Evolutionary conservation across 2,113 vertebrate genomes (phyloP).

Genomic region (Barbus barbus): DNA sequence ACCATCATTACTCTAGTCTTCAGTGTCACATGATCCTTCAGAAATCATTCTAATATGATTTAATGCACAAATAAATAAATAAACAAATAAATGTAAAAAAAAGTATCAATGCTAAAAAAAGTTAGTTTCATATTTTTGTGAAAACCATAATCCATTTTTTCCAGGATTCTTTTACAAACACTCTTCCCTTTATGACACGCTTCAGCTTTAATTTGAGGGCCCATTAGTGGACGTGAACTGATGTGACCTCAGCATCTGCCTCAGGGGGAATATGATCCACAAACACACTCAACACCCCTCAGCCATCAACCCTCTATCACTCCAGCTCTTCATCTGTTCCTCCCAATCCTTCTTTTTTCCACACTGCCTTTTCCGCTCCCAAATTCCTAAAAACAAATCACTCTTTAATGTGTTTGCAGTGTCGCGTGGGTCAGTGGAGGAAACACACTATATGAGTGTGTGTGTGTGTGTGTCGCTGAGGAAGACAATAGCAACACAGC

Average conservation of each 20-base stretch:
- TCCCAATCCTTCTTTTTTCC: background rate
- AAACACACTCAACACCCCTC: background rate
- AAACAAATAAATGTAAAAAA: too few species aligned
- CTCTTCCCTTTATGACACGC: background rate
- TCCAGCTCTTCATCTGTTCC: too few species aligned
- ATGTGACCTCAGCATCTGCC: background rate
- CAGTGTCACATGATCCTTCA: too few species aligned
- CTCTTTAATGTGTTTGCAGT: background rate
- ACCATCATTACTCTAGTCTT: too few species aligned
- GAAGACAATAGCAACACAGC: background rate
- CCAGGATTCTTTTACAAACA: background rate
- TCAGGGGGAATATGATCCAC: background rate
- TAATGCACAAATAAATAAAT: too few species aligned
- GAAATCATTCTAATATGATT: too few species aligned
- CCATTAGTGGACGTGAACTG: background rate
- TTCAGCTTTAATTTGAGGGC: background rate
- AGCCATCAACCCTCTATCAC: background rate
- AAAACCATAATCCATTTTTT: background rate
- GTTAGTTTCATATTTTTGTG: too few species aligned
- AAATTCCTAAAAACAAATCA: background rate
- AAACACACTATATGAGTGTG: background rate
- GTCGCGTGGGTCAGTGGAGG: background rate
- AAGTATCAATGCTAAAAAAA: too few species aligned
- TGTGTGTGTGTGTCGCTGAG: background rate
- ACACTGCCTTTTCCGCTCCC: background rate